Evolutionary conservation across 30 jellyfish, hydroid and myxozoan genomes (phyloP), one percentile per base, ranked within the genome.

Genomic region (Nemopilema nomurai): DNA sequence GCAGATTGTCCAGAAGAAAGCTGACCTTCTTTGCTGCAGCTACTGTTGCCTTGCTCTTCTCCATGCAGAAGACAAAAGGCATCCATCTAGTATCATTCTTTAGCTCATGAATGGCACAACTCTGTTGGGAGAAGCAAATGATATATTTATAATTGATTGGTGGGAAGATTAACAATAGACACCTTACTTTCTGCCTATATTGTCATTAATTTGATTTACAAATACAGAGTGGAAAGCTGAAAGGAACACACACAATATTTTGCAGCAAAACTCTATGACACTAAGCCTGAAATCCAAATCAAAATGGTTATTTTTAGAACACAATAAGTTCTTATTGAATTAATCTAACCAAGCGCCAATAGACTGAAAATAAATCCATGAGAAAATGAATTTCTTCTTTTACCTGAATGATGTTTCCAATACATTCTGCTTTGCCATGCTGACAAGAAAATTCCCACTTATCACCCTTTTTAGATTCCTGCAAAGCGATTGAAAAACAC

Each of bases 351-450:
- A n/a, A n/a, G n/a, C n/a, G n/a, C n/a, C n/a, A n/a, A n/a, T n/a
- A n/a, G n/a, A n/a, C n/a, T n/a, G n/a, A n/a, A n/a, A n/a, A n/a
- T n/a, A n/a, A n/a, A n/a, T n/a, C n/a, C n/a, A n/a, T n/a, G n/a
- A n/a, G n/a, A n/a, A n/a, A n/a, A n/a, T 20, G n/a, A 0, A 8
- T n/a, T n/a, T 19, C 4, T 1, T 4, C 19, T 0, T 8, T 23
- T 50, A 90, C 97, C 92, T 90, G 88, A 7, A 82, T 66, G 8
- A 90, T 51, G 78, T 90, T 89, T 21, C 96, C 96, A 67, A 69
- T 53, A 52, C 98, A 92, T 76, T 92, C 98, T 20, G 49, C 89
- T 70, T 65, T 57, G 16, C 98, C 98, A 86, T 92, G 98, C 67
- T 92, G 98, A 62, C 98, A 92, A 28, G 78, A 32, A 51, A 92